Evolutionary conservation across 2,113 vertebrate genomes (phyloP).

Genomic region (Zosterops pallidus): DNA sequence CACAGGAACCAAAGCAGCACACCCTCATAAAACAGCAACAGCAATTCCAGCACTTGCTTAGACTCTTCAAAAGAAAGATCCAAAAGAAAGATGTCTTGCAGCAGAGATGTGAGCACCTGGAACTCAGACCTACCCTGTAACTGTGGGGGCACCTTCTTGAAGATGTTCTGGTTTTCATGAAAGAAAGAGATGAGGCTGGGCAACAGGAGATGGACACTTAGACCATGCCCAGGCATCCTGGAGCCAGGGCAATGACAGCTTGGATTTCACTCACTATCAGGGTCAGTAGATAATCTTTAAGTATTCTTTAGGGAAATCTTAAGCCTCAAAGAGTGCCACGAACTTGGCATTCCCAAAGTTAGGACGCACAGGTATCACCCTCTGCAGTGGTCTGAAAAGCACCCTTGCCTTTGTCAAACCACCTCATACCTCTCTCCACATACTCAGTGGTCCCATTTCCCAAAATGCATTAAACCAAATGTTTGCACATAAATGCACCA

Average conservation of each 20-base stretch:
- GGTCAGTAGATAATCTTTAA: neutral
- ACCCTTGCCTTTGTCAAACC: neutral
- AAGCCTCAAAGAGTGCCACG: neutral
- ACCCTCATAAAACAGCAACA: conserved; percentile 13
- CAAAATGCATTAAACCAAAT: neutral
- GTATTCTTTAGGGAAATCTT: neutral
- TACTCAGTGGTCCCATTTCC: neutral
- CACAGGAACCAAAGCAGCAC: neutral
- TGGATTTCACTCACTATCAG: neutral
- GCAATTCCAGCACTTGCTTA: neutral
- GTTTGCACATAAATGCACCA: neutral
- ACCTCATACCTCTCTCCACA: neutral
- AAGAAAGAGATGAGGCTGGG: neutral
- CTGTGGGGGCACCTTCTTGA: neutral
- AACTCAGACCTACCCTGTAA: neutral
- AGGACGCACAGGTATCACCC: neutral
- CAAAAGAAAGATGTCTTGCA: neutral
- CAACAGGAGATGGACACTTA: neutral
- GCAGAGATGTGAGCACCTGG: neutral
- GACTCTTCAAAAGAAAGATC: neutral
- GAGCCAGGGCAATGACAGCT: neutral
- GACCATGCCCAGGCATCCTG: accelerated
- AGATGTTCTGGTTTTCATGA: neutral
- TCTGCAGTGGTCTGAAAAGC: neutral
- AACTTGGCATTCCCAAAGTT: neutral